Evolutionary conservation across 2,888 invertebrate genomes (phyloP), one percentile per base, ranked within the genome.

Genomic region (Tipula lateralis): DNA sequence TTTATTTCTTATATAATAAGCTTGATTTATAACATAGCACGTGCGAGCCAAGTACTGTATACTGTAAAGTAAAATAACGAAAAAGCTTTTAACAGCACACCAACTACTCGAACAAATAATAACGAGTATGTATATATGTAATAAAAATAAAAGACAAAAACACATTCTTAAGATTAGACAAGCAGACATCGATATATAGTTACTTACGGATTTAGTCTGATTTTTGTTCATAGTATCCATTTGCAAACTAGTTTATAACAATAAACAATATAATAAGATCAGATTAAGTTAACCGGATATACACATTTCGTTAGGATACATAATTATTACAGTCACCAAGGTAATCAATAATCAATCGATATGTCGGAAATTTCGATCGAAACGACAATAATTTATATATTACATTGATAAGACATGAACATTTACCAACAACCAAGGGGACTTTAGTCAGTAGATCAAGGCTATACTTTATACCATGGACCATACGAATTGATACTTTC

Each of bases 1-100:
- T 12, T 81, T 80, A 6, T 24, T 24, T 29, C 29, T 29, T 24
- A 12, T 50, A 6, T 82, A 82, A 82, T 82, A 82, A 82, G 82
- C 82, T 24, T 82, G 30, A 82, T 82, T 82, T 82, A 32, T 30
- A 30, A n/a, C n/a, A 82, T n/a, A 82, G n/a, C 82, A 82, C 82
- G 82, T 82, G 16, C 30, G 2, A 82, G 80, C 19, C n/a, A 7
- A 82, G 4, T 1, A 13, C 16, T 5, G n/a, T n/a, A 13, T n/a
- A n/a, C n/a, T 80, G n/a, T 29, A 82, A 82, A 82, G 12, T 39
- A 39, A 0, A 39, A 44, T 16, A 44, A 44, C 7, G 30, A 4
- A 82, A 82, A n/a, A 82, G 82, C 82, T 82, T 82, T 66, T n/a
- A 82, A 82, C 16, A 82, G n/a, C 12, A 82, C 30, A 82, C 5